Evolutionary conservation across 2,113 vertebrate genomes (phyloP).

Genomic region (Eclectus roratus): DNA sequence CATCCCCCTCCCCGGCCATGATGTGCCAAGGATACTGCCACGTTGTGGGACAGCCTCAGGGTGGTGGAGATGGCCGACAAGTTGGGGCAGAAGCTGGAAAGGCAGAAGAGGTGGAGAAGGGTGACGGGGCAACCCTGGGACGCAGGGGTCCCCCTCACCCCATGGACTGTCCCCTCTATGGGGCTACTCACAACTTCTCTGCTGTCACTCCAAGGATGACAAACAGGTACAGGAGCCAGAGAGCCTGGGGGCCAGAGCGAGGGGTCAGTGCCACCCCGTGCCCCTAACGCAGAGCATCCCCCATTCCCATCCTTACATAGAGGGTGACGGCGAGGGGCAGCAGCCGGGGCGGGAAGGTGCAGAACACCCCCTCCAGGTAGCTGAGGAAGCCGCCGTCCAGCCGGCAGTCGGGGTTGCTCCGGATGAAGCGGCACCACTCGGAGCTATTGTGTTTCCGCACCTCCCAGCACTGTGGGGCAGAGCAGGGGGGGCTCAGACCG

Average conservation of each 20-base stretch:
- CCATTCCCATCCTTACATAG: slow-evolving; percentile 57
- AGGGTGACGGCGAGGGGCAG: slow-evolving; percentile 84
- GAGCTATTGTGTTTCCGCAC: slow-evolving; percentile 78
- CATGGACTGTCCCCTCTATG: fast-evolving
- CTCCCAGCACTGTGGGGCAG: slow-evolving; percentile 76
- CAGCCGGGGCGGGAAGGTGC: slow-evolving; percentile 78
- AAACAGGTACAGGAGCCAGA: slow-evolving; percentile 85
- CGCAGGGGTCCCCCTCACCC: not conserved
- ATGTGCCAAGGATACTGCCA: slow-evolving; percentile 90
- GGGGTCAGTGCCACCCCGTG: fast-evolving
- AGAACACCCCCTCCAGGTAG: slow-evolving; percentile 85
- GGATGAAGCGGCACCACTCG: slow-evolving; percentile 84
- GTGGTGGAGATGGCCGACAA: slow-evolving; percentile 88
- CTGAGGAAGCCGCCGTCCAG: slow-evolving; percentile 80
- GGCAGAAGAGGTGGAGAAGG: not conserved
- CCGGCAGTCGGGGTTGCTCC: slow-evolving; percentile 82
- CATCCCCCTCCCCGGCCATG: not conserved
- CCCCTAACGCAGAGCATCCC: not conserved
- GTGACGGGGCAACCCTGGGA: not conserved
- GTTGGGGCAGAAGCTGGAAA: slow-evolving; percentile 92
- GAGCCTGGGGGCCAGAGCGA: slow-evolving; percentile 38
- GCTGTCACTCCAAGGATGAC: slow-evolving; percentile 80
- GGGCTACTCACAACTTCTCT: slow-evolving; percentile 82
- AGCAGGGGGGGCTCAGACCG: fast-evolving
- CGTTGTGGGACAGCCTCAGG: slow-evolving; percentile 91